Base-by-base conservation (phyloP, 2,888 invertebrate species). In the Diogma glabrata region DNA sequence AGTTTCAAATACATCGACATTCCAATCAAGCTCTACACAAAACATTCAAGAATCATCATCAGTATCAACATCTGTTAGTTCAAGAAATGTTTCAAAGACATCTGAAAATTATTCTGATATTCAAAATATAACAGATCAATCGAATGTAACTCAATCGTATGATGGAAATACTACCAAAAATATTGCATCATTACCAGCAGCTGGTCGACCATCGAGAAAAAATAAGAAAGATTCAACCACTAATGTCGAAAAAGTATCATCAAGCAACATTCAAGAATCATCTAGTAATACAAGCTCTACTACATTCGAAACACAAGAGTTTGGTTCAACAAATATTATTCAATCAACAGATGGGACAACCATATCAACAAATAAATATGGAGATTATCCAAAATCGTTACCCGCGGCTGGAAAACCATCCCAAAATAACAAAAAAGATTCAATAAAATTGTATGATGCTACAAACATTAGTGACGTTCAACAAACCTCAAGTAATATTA, bases 91-190 rank as follows among this genome's bases (percentile, higher is more conserved):
- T 43, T 43, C 43, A 4, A 43, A 43, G 23, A 43, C 22, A 22
- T 43, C 26, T 12, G 43, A 43, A 22, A 43, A 20, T 43, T 43
- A 20, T 12, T 43, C 43, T n/a, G 43, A 43, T 43, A 22, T 43
- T 22, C 23, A 20, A 43, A 22, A 43, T 43, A 20, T 22, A 22
- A 3, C 43, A 12, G 36, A 14, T 36, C 36, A 36, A 36, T 36
- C 36, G 8, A 36, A 5, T 7, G 17, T 36, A 6, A 17, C 14
- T 14, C 14, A 17, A 17, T 20, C 36, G 14, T 14, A 36, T 36
- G 16, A 17, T 16, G 36, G 14, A 4, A 36, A 36, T 9, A 7
- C 36, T 6, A 36, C 36, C 16, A 36, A 1, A 20, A 23, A 43
- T 22, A 23, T 43, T 22, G 43, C 43, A 43, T 43, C 20, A 7